Base-by-base conservation (phyloP, 2,797 vertebrate genomes). In the Chloroceryle inda region DNA sequence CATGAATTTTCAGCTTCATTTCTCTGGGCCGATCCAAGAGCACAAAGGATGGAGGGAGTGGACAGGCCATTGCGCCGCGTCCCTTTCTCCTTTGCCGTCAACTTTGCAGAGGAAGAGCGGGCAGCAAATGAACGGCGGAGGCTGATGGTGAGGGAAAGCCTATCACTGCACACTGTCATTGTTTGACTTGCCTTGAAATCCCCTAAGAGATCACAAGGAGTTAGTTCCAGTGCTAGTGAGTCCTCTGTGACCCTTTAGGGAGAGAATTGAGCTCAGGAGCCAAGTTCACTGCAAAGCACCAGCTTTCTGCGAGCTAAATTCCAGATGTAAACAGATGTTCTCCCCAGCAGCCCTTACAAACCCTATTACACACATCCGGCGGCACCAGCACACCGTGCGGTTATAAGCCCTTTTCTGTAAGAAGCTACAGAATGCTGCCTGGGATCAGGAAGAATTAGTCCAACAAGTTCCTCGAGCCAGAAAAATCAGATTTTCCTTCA, bases 21-120 rank as follows among this genome's bases (percentile, higher is more conserved):
- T 85, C 50, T 86, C 88, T 19, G 44, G 52, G 81, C 44, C 0
- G 0, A 49, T 53, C 56, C 56, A 38, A 83, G 71, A 86, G 37
- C 40, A 64, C 13, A 11, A 24, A 82, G 63, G 61, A 35, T 7
- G 10, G 27, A 86, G 31, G 61, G 47, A 69, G 38, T 24, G 42
- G 79, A 59, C n/a, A 27, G 69, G 27, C 92, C 45, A 14, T 33
- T 58, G 55, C 13, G 1, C 56, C 3, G 0, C 8, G 17, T 56
- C 68, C 56, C 56, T 67, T 82, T 94, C 81, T 85, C 75, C 53
- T 94, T 77, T 83, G 68, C 61, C n/a, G 6, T 93, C 75, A 68
- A 11, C 68, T 59, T 59, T 8, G 16, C 45, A 50, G 22, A 85
- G 63, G 37, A 66, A 37, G 40, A 29, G 35, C 5, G 15, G 24